Conservation (phyloP, 2,797 vertebrate species). For the Perodicticus potto region DNA sequence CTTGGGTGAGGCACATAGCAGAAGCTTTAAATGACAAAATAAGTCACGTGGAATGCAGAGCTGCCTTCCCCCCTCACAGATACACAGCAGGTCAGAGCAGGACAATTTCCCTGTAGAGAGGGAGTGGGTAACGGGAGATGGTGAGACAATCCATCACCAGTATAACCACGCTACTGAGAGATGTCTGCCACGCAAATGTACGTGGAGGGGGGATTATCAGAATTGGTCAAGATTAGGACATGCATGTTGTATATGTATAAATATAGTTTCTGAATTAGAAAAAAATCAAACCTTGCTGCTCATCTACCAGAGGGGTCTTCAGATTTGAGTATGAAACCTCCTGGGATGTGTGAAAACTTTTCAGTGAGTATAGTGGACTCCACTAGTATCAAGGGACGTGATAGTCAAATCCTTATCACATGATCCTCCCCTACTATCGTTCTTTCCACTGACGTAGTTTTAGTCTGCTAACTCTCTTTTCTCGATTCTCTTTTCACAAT, state of each 20-base stretch:
- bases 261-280: background rate
- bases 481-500: background rate
- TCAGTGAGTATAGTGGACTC: background rate
- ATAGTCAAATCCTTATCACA: background rate
- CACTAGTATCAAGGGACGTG: background rate
- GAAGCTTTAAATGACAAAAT: no score
- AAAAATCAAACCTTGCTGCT: background rate
- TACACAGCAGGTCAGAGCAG: background rate
- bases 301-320: background rate
- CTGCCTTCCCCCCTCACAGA: no score
- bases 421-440: background rate
- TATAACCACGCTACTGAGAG: background rate
- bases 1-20: background rate
- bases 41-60: background rate
- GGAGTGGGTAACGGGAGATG: background rate
- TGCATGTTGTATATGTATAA: background rate
- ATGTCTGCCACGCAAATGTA: background rate
- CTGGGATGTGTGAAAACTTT: background rate
- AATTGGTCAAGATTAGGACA: conserved; percentile 1
- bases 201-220: background rate
- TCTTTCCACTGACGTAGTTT: background rate
- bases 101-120: background rate
- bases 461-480: background rate
- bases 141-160: background rate
- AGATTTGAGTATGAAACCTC: background rate